Conservation (phyloP, 2,797 vertebrate species). For the Tenualosa ilisha region DNA sequence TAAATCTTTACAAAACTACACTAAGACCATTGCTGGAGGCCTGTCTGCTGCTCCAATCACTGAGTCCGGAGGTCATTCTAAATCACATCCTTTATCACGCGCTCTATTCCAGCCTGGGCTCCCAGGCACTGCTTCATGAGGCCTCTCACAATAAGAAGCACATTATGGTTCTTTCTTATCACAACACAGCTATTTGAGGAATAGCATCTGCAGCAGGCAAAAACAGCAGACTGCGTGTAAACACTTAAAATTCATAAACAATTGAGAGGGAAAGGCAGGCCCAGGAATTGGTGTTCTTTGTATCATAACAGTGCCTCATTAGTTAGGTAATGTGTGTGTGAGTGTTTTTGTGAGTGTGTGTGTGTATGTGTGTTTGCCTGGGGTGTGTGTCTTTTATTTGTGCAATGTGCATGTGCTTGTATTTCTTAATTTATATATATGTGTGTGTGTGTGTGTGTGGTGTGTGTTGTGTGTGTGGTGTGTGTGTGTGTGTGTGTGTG, state of each 20-base stretch:
- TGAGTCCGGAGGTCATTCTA: constrained; percentile 48
- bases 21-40: not conserved
- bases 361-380: not conserved
- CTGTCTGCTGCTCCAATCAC: constrained; percentile 56
- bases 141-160: not conserved
- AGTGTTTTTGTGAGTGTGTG: not conserved
- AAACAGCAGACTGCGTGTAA: not conserved
- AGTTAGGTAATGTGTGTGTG: constrained; percentile 2
- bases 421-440: not conserved
- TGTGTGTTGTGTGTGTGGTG: constrained; percentile 12
- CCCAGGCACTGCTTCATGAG: not conserved
- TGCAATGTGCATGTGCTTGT: not conserved
- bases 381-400: too few species aligned
- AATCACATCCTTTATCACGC: not conserved
- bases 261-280: not conserved
- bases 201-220: not conserved
- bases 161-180: not conserved
- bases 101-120: not conserved
- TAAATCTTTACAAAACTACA: constrained; percentile 57
- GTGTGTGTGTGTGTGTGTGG: constrained; percentile 5
- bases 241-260: constrained; percentile 10
- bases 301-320: constrained; percentile 13
- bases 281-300: not conserved
- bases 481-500: not conserved
- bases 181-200: not conserved